Percentiles rank a stretch among this genome's conserved stretches.
phyloP scores from a whole-genome alignment of 2,113 vertebrate genomes.

The Morone chrysops region DNA sequence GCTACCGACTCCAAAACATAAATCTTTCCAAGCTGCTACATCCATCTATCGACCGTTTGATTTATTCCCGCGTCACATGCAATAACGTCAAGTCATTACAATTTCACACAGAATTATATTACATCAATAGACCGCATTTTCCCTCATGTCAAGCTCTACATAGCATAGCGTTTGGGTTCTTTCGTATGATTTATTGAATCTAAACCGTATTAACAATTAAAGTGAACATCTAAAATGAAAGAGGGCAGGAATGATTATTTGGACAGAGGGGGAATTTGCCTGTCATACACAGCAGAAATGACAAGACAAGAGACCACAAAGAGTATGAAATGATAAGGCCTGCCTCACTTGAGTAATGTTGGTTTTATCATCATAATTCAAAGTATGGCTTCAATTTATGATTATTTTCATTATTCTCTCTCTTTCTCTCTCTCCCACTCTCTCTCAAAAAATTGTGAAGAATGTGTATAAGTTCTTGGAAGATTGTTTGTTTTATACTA shows the following conservation, averaged over 20 bases:
- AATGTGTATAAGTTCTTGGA: no score
- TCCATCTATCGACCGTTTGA: constrained; percentile 1
- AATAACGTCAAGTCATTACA: constrained; percentile 38
- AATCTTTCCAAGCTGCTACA: constrained; percentile 36
- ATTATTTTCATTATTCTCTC: no score
- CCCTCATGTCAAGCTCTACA: constrained; percentile 4
- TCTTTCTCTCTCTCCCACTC: no score
- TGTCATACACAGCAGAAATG: not conserved
- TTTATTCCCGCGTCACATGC: constrained; percentile 35
- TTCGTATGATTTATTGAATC: constrained; percentile 24
- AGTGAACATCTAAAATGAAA: not conserved
- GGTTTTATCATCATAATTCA: not conserved
- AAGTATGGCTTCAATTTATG: not conserved
- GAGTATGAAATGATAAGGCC: not conserved
- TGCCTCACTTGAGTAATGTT: no score
- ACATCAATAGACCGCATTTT: constrained; percentile 5
- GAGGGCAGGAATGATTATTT: not conserved
- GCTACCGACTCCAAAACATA: constrained; percentile 5
- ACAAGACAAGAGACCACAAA: not conserved
- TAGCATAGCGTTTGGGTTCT: not conserved
- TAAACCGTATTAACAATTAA: constrained; percentile 19
- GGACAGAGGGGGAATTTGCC: not conserved
- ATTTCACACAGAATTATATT: constrained; percentile 29
- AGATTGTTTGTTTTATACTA: no score
- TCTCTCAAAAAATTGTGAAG: no score